Evolutionary conservation across 2,888 invertebrate species (phyloP), one percentile per base, ranked within the genome.

Genomic region (Cephus rjabovi): DNA sequence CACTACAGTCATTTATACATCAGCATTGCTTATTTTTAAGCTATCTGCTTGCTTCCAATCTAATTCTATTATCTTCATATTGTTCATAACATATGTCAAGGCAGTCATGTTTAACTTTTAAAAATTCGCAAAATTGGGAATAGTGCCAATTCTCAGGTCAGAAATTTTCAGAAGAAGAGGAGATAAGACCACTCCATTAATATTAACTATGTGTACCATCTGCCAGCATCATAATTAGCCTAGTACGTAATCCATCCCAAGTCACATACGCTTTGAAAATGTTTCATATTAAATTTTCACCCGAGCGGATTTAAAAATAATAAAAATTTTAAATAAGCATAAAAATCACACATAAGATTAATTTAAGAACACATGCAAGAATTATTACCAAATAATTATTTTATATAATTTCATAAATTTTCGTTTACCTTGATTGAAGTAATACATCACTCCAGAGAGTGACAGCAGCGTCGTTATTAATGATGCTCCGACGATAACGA

Each of bases 361-460:
- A 56, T 56, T 56, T 23, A 23, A 56, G 23, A 56, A 15, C 0
- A 9, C 56, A 9, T 56, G 56, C 56, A 56, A 56, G 2, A 56
- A 23, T 3, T 23, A 56, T 11, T 56, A 56, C 0, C 9, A 56
- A 23, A 56, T 12, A 56, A 56, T 23, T 56, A 56, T 23, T 56
- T 23, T 6, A 2, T 56, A 23, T 23, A 1, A 23, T 37, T 11
- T 23, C n/a, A 68, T 68, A 35, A 11, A 81, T 87, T 81, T 86
- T 23, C 56, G 9, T 9, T 56, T 23, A 91, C 91, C 90, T 88
- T 89, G 88, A 85, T 88, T 90, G 73, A 90, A 89, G 81, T 91
- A 90, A 78, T 90, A 91, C 87, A 90, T 88, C 12, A 91, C 79
- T 68, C 86, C 87, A 0, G 89, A 86, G n/a, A 91, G 85, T 3